Percentiles rank a stretch among this genome's conserved stretches.
These are phyloP conservation scores for Umimayanthus kanabou DNA, from an alignment of 92 coral and sea anemone species.

Conservation along the genomic window DNA sequence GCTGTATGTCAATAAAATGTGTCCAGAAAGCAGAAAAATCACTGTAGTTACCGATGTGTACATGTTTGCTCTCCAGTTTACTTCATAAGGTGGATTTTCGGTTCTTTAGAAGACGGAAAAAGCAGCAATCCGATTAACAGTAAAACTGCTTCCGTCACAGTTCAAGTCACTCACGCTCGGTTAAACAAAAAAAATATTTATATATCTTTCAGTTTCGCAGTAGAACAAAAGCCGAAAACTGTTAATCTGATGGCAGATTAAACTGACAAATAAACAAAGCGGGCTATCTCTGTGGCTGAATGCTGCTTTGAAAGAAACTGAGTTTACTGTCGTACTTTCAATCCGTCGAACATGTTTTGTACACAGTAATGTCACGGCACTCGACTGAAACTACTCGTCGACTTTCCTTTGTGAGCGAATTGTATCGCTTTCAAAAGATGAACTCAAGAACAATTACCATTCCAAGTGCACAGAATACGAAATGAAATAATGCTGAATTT, in stretches of 20 bases:
- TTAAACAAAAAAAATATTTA: not conserved
- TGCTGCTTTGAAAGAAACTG: not conserved
- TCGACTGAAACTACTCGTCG: not conserved
- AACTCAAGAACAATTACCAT: slow-evolving; percentile 7
- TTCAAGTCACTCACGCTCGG: slow-evolving; percentile 18
- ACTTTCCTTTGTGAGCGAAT: slow-evolving; percentile 15
- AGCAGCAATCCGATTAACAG: not conserved
- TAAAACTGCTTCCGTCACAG: slow-evolving; percentile 35
- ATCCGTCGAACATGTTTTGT: not conserved
- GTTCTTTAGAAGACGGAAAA: not conserved
- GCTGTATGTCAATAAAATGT: slow-evolving; percentile 13
- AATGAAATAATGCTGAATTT: slow-evolving; percentile 20
- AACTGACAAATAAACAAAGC: slow-evolving; percentile 17
- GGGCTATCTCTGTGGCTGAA: not conserved
- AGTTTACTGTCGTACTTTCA: not conserved
- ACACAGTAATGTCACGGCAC: slow-evolving; percentile 1
- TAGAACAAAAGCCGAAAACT: slow-evolving; percentile 14
- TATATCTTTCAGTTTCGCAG: not conserved
- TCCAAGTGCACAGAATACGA: slow-evolving; percentile 8
- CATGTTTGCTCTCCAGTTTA: not conserved
- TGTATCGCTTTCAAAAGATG: not conserved
- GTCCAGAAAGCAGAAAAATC: not conserved
- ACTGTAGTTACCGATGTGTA: not conserved
- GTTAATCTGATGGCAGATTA: not conserved
- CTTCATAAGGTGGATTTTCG: not conserved